phyloP scores from a whole-genome alignment of 2,113 vertebrate genomes.

The Hymenochirus boettgeri region DNA sequence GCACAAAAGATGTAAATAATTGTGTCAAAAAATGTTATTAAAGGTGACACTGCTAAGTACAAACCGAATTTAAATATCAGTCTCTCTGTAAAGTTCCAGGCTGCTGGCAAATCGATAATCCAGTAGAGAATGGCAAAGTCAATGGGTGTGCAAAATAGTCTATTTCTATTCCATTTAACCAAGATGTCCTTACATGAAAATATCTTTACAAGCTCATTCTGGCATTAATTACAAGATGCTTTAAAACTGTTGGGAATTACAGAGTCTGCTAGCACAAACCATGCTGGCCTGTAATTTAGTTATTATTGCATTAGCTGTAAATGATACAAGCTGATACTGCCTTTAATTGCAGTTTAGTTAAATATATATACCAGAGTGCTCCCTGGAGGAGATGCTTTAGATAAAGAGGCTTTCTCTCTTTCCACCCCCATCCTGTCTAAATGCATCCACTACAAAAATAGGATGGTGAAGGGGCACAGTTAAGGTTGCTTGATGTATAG shows the following conservation, averaged over 20 bases:
- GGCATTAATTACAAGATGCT: slow-evolving; percentile 89
- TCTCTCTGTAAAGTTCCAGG: slow-evolving; percentile 62
- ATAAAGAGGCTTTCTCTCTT: background rate
- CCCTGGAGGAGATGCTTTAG: slow-evolving; percentile 73
- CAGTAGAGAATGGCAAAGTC: slow-evolving; percentile 68
- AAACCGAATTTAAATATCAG: slow-evolving; percentile 7
- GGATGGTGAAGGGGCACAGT: slow-evolving; percentile 89
- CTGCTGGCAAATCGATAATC: slow-evolving; percentile 74
- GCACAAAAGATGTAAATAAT: background rate
- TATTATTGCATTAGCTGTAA: slow-evolving; percentile 99
- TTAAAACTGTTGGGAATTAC: slow-evolving; percentile 90
- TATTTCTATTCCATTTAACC: slow-evolving; percentile 71
- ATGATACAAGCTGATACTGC: slow-evolving; percentile 99
- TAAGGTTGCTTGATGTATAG: slow-evolving; percentile 93
- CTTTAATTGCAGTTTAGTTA: slow-evolving; percentile 99
- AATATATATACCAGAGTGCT: slow-evolving; percentile 86
- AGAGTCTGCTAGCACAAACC: slow-evolving; percentile 88
- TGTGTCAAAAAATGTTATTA: background rate
- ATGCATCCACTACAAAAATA: slow-evolving; percentile 98
- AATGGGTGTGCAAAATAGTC: slow-evolving; percentile 70
- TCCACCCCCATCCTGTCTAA: too few relatives aligned
- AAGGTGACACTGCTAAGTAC: slow-evolving; percentile 17
- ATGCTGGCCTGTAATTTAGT: slow-evolving; percentile 98
- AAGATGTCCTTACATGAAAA: slow-evolving; percentile 73
- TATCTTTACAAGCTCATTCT: slow-evolving; percentile 72